These are phyloP conservation scores for Zalophus californianus DNA, from an alignment of 2,797 vertebrate species.

Conservation along the genomic window DNA sequence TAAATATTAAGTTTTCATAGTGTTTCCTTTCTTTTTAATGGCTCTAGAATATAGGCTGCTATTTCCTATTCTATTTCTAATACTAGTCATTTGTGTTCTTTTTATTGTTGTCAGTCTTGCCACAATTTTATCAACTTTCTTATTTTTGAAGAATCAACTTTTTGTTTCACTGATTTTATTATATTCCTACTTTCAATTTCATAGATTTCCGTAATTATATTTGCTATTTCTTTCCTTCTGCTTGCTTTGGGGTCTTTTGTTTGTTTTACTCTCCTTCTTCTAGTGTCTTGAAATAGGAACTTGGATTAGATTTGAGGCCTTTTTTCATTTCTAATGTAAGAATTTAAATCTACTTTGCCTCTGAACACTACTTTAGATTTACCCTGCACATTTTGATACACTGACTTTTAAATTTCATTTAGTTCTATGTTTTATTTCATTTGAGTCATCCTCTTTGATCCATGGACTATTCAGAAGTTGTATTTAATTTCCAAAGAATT, in stretches of 20 bases:
- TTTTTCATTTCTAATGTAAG: background rate
- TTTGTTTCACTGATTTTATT: background rate
- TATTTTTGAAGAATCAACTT: background rate
- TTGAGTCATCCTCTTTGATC: background rate
- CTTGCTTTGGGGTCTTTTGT: background rate
- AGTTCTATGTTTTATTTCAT: background rate
- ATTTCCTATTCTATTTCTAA: background rate
- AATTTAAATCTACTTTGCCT: background rate
- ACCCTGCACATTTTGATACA: background rate
- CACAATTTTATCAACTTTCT: background rate
- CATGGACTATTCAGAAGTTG: background rate
- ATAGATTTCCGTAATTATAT: background rate
- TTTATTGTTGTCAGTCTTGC: background rate
- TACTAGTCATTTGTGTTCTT: background rate
- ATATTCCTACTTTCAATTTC: background rate
- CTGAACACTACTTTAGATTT: background rate
- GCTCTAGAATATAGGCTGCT: background rate
- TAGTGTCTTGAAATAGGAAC: background rate
- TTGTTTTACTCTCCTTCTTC: background rate
- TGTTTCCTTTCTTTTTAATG: background rate
- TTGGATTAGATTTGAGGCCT: background rate
- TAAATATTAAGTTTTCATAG: background rate
- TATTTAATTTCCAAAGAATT: background rate
- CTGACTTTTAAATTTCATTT: background rate
- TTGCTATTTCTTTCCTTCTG: background rate